Evolutionary conservation across 2,113 vertebrate species (phyloP).

Genomic region (Phyllostomus hastatus): DNA sequence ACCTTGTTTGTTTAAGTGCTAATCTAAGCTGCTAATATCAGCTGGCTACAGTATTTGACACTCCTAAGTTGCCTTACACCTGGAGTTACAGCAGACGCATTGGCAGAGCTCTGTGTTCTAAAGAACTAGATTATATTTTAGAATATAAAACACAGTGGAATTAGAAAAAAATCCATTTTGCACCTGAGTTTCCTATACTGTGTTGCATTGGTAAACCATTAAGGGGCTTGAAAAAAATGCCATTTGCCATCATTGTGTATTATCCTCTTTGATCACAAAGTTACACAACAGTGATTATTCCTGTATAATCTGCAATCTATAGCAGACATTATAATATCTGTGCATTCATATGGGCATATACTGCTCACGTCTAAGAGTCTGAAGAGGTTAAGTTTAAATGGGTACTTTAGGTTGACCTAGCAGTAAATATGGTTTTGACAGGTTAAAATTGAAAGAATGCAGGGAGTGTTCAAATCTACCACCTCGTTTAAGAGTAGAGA

Average conservation of each 20-base stretch:
- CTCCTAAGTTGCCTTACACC: not conserved
- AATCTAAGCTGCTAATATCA: slow-evolving; percentile 24
- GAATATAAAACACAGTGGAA: not conserved
- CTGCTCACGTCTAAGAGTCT: not conserved
- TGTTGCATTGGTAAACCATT: not conserved
- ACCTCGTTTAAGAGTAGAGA: not conserved
- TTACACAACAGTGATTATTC: not conserved
- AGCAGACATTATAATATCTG: not conserved
- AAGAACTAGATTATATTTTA: not conserved
- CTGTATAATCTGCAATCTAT: not conserved
- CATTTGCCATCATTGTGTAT: not conserved
- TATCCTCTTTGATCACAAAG: not conserved
- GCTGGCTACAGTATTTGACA: not conserved
- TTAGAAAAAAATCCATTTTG: not conserved
- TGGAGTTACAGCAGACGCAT: not conserved
- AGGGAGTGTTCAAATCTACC: not conserved
- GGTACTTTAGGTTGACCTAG: not conserved
- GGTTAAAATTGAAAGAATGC: not conserved
- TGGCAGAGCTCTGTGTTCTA: not conserved
- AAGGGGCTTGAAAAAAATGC: not conserved
- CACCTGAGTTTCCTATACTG: not conserved
- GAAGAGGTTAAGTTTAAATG: not conserved
- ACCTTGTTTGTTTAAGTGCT: slow-evolving; percentile 22
- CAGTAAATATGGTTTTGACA: not conserved
- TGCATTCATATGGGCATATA: not conserved